Base-by-base conservation (phyloP, 2,888 invertebrate genomes). In the Chromoteleia sp. region DNA sequence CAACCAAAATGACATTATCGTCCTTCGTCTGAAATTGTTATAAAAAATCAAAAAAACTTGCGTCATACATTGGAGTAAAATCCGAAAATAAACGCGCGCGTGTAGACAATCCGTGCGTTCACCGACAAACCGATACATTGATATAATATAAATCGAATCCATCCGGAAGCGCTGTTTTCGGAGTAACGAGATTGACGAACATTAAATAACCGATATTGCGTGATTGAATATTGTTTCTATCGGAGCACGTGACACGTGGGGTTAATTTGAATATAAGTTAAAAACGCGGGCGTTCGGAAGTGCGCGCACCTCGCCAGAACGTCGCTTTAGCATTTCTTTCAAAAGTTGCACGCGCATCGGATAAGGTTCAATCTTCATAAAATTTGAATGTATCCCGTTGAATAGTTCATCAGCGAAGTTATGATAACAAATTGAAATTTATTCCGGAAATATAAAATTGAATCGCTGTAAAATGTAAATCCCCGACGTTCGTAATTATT, bases 371-470 rank as follows among this genome's bases (percentile, higher is more conserved):
- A 76, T 76, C 59, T 76, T 68, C 76, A 68, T 68, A 61, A 76
- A 77, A 70, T 70, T 70, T 77, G 76, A 77, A 77, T 77, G 61
- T 39, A 48, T 63, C 76, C 25, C 39, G 76, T 45, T 76, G 76
- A 76, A 76, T 76, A 68, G 68, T 76, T 68, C 68, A 68, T 76
- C 76, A 76, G 76, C 43, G 45, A 76, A 76, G 76, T 76, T 76
- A 30, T 68, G 68, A 67, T 67, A 76, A 67, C 75, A 67, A 67
- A 76, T 76, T 76, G 68, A 76, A 76, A 76, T 76, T 76, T 76
- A 76, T 76, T 76, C 75, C 39, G 61, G 17, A 43, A 68, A 68
- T 76, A 68, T 68, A 76, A 76, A 76, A 76, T 67, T 30, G 67
- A 67, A 58, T 67, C 43, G 43, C 54, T 25, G 58, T 41, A 61